A percentile compares a stretch with the other conserved stretches of the same genome.
phyloP scores from a whole-genome alignment of 2,113 vertebrate genomes.

The Thomomys bottae region DNA sequence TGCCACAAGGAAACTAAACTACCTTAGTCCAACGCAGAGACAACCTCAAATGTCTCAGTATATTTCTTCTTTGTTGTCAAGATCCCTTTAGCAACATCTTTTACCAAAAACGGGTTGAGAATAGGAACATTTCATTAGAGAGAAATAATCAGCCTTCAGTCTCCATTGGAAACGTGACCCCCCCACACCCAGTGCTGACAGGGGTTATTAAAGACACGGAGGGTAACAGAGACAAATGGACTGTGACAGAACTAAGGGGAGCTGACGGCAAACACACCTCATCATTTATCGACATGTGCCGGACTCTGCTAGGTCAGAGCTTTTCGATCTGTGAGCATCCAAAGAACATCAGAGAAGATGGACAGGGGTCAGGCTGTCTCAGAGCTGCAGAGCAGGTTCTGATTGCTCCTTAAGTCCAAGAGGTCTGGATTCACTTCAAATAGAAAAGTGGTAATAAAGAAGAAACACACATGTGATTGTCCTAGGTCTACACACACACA shows the following conservation, averaged over 20 bases:
- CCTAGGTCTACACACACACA: too few relatives aligned
- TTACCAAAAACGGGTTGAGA: constrained; percentile 6
- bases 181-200: not conserved
- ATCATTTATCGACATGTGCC: not conserved
- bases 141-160: constrained; percentile 19
- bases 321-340: not conserved
- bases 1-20: not conserved
- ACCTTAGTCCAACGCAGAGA: not conserved
- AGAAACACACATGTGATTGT: not conserved
- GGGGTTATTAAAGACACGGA: constrained; percentile 27
- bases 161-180: not conserved
- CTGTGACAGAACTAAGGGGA: not conserved
- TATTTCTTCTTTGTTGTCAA: not conserved
- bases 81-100: not conserved
- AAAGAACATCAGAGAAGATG: not conserved
- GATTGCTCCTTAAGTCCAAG: not conserved
- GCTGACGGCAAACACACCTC: not conserved
- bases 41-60: not conserved
- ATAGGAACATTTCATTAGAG: constrained; percentile 13
- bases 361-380: not conserved
- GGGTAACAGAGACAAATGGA: not conserved
- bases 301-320: not conserved
- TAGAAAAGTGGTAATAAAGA: not conserved
- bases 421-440: not conserved
- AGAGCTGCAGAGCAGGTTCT: not conserved